Evolutionary conservation across 2,113 vertebrate species (phyloP).

Genomic region (Orcinus orca): DNA sequence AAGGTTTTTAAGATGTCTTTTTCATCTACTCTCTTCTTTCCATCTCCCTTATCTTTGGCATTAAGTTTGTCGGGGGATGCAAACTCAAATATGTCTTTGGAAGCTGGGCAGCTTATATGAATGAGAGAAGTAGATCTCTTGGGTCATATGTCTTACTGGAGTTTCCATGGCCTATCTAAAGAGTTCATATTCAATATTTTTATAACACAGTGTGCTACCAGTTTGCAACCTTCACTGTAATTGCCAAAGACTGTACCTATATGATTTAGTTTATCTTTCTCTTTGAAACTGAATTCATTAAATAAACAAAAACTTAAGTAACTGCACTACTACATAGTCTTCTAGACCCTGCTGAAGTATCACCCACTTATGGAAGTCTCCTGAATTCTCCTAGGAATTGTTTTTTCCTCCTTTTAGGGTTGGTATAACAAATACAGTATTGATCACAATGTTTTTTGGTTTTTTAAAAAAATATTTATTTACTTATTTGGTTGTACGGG

Average conservation of each 20-base stretch:
- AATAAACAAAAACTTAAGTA: slow-evolving; percentile 11
- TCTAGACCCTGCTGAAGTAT: not conserved
- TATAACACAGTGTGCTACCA: not conserved
- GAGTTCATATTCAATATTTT: not conserved
- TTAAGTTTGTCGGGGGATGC: not conserved
- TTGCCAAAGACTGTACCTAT: not conserved
- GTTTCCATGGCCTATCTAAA: not conserved
- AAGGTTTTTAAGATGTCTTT: not conserved
- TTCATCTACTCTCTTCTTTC: not conserved
- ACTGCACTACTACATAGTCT: not conserved
- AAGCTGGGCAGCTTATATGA: not conserved
- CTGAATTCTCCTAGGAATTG: not conserved
- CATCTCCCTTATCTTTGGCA: not conserved
- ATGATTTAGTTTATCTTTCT: slow-evolving; percentile 29
- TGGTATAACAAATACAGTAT: not conserved
- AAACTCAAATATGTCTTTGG: slow-evolving; percentile 13
- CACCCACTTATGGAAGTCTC: not conserved
- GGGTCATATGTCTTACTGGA: not conserved
- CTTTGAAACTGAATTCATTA: slow-evolving; percentile 40
- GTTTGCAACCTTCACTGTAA: not conserved
- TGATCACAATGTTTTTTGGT: not conserved
- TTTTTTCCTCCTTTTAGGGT: not conserved
- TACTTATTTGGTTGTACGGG: too few relatives aligned
- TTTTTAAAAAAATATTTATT: too few relatives aligned
- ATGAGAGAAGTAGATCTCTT: not conserved